These are phyloP conservation scores for Gymnobelideus leadbeateri DNA, from an alignment of 2,113 vertebrate species.

Conservation along the genomic window DNA sequence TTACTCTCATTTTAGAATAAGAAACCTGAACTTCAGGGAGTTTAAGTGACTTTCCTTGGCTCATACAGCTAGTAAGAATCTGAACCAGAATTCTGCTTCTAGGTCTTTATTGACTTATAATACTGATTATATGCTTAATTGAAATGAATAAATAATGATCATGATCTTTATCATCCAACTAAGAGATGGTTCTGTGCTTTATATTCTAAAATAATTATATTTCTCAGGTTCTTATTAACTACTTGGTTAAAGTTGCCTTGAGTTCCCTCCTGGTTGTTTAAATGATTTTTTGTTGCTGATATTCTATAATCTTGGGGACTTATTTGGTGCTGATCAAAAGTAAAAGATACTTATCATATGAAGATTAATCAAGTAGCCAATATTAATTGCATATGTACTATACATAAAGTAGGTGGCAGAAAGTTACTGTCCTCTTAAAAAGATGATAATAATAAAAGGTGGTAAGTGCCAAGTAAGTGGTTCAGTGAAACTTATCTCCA, in stretches of 20 bases:
- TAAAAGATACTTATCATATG: neutral
- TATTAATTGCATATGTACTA: neutral
- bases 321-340: neutral
- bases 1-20: conserved; percentile 46
- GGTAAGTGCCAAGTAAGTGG: neutral
- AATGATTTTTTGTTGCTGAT: neutral
- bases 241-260: neutral
- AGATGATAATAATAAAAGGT: neutral
- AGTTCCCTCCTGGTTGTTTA: neutral
- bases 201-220: neutral
- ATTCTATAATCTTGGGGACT: neutral
- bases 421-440: neutral
- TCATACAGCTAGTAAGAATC: neutral
- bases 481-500: neutral
- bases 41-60: neutral
- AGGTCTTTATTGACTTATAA: neutral
- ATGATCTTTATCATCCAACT: neutral
- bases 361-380: neutral
- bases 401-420: neutral
- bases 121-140: neutral
- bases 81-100: neutral
- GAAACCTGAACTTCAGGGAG: conserved; percentile 40
- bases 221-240: neutral
- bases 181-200: neutral
- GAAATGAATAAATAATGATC: neutral